These are phyloP conservation scores for Abramis brama DNA, from an alignment of 2,113 vertebrate genomes.

Conservation along the genomic window DNA sequence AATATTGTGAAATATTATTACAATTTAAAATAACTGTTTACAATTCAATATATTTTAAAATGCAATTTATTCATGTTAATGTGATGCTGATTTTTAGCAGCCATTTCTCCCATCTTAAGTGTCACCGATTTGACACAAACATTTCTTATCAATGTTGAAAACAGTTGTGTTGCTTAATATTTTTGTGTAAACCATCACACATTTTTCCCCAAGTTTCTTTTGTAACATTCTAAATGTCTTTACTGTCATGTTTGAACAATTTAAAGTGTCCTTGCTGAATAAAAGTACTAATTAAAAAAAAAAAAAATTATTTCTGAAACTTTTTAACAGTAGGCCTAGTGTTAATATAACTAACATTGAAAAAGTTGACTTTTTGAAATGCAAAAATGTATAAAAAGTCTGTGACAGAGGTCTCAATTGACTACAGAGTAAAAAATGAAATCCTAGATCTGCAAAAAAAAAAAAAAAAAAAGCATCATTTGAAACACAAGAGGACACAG, in stretches of 20 bases:
- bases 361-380: not conserved
- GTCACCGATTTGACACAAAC: not conserved
- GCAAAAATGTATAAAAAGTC: not conserved
- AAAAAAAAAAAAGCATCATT: not conserved
- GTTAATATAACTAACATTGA: not conserved
- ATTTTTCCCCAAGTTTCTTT: no score
- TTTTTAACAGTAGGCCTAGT: not conserved
- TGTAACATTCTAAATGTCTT: not conserved
- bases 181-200: not conserved
- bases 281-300: not conserved
- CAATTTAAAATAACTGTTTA: not conserved
- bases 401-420: not conserved
- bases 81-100: not conserved
- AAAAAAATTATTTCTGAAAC: not conserved
- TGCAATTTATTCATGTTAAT: not conserved
- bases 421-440: conserved; percentile 2
- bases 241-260: not conserved
- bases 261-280: not conserved
- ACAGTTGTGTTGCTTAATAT: not conserved
- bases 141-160: not conserved
- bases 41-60: not conserved
- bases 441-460: not conserved
- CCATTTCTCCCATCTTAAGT: not conserved
- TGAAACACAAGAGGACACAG: conserved; percentile 16
- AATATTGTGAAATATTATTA: not conserved